phyloP scores from a whole-genome alignment of 2,888 invertebrate species.

The Leptinotarsa tumamoca region DNA sequence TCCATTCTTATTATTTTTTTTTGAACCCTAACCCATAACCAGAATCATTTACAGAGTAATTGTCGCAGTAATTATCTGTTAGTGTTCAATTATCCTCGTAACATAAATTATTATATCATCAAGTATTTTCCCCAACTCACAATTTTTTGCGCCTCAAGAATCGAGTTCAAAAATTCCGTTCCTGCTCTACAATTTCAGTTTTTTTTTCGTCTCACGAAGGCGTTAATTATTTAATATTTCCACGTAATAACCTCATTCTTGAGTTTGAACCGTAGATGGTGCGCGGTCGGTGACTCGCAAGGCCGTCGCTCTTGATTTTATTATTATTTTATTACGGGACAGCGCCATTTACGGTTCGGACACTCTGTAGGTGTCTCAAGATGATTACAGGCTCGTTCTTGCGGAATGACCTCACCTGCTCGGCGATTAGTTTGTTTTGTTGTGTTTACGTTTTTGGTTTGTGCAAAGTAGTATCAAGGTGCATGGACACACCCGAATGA shows the following conservation, averaged over 20 bases:
- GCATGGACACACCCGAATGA: background rate
- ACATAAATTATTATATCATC: too few relatives aligned
- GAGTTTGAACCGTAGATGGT: slow-evolving; percentile 34
- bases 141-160: too few relatives aligned
- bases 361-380: slow-evolving; percentile 21
- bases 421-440: background rate
- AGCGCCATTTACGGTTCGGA: slow-evolving; percentile 32
- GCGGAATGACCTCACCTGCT: background rate
- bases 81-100: too few relatives aligned
- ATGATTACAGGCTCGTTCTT: slow-evolving; percentile 4
- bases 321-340: slow-evolving; percentile 26
- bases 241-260: slow-evolving; percentile 24
- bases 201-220: slow-evolving; percentile 2
- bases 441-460: slow-evolving; percentile 5
- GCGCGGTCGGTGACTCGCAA: slow-evolving; percentile 35
- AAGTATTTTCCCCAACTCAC: too few relatives aligned
- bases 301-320: slow-evolving; percentile 25
- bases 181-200: background rate
- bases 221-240: slow-evolving; percentile 17
- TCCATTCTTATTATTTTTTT: too few relatives aligned
- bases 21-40: too few relatives aligned
- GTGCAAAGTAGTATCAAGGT: background rate
- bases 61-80: too few relatives aligned
- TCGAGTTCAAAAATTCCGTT: too few relatives aligned
- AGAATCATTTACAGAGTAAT: too few relatives aligned